Evolutionary conservation across 2,797 vertebrate species (phyloP).

Genomic region (Sandelia bainsii): DNA sequence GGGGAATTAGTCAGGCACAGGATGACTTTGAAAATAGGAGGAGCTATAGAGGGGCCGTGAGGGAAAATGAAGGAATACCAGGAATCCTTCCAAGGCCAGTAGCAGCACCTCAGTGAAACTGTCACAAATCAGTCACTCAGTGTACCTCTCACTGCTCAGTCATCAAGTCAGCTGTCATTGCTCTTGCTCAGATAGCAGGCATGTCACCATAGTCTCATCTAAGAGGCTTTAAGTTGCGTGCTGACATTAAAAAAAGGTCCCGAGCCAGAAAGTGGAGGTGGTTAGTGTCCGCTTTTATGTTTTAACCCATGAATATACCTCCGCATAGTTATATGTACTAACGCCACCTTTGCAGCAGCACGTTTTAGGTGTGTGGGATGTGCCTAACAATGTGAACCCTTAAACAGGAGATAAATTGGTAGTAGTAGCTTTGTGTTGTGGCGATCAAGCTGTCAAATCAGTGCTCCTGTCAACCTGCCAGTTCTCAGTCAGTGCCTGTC

Average conservation of each 20-base stretch:
- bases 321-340: neutral
- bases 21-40: too few relatives aligned
- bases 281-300: neutral
- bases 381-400: neutral
- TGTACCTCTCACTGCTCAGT: slow-evolving; percentile 36
- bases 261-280: neutral
- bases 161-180: slow-evolving; percentile 37
- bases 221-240: slow-evolving; percentile 27
- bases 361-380: neutral
- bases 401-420: slow-evolving; percentile 2
- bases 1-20: neutral
- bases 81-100: slow-evolving; percentile 15
- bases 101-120: slow-evolving; percentile 27
- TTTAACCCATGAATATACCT: neutral
- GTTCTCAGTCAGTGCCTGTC: slow-evolving; percentile 29
- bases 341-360: neutral
- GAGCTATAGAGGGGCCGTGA: neutral
- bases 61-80: slow-evolving; percentile 12
- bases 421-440: neutral
- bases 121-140: slow-evolving; percentile 43
- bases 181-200: slow-evolving; percentile 29
- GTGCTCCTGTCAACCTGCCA: slow-evolving; percentile 26
- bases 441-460: slow-evolving; percentile 42
- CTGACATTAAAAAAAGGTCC: slow-evolving; percentile 1
- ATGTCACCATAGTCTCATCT: slow-evolving; percentile 25